Base-by-base conservation (phyloP, 1,140 invertebrate species). In the Trichomalopsis sarcophagae region DNA sequence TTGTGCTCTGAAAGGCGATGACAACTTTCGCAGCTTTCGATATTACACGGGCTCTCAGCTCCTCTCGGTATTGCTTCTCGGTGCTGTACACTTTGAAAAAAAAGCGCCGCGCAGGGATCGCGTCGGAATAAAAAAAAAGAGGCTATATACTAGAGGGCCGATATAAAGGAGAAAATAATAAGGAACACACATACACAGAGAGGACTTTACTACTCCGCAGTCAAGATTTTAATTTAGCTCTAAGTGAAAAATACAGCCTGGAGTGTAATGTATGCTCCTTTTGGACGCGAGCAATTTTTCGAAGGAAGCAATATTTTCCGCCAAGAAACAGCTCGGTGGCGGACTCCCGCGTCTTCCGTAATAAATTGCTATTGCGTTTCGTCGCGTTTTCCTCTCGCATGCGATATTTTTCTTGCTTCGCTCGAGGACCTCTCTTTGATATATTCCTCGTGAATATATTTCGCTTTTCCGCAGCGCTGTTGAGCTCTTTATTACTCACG, bases 361-460 rank as follows among this genome's bases (percentile, higher is more conserved):
- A 77, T 85, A 85, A 81, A 81, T 85, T 81, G 74, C 84, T 85
- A 85, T 81, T 85, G 84, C 80, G 44, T 78, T 81, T 78, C 74
- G 55, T 81, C 79, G 44, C 79, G 44, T 33, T 30, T 81, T 55
- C 71, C 30, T 33, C 40, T 50, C 40, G 71, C 30, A 27, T 1
- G 21, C 30, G 23, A 71, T 69, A 81, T 80, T 80, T 68, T 80
- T 80, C 78, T 80, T 80, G 36, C 30, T n/a, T 13, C 5, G 55
- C 36, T 13, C 5, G 55, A 80, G 33, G 33, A 80, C 14, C 27
- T 23, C 33, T 50, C 66, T 80, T 77, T 84, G 83, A 84, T 84
- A 84, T 84, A 80, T 84, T 66, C 73, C 33, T 66, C 77, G 73
- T 68, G 78, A 84, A 79, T 80, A 86, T 78, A 71, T 71, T 73